Percentiles rank a stretch among this genome's conserved stretches.
phyloP scores from a whole-genome alignment of 2,888 invertebrate species.

The Dynastes tityus region DNA sequence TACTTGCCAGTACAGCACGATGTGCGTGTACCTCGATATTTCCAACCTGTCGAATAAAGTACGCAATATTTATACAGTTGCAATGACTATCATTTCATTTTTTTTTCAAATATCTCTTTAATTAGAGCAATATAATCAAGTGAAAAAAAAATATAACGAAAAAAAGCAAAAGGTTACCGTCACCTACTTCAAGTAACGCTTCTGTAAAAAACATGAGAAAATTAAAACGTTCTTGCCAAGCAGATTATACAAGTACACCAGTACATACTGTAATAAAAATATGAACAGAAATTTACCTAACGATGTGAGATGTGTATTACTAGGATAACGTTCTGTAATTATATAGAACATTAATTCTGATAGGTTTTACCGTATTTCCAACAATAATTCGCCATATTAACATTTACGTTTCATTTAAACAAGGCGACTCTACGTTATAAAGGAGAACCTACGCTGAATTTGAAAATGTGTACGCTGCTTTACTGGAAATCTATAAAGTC shows the following conservation, averaged over 20 bases:
- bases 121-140: neutral
- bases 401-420: constrained; percentile 27
- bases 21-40: constrained; percentile 84
- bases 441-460: neutral
- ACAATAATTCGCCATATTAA: constrained; percentile 24
- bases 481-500: neutral
- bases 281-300: constrained; percentile 56
- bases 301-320: constrained; percentile 51
- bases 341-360: constrained; percentile 57
- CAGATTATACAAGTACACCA: constrained; percentile 47
- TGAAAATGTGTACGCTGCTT: neutral
- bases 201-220: constrained; percentile 69
- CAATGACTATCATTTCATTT: neutral
- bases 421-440: constrained; percentile 28
- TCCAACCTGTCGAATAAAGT: constrained; percentile 73
- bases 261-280: constrained; percentile 29
- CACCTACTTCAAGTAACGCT: constrained; percentile 64
- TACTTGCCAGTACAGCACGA: constrained; percentile 85
- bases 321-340: constrained; percentile 56
- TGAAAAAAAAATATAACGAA: constrained; percentile 43
- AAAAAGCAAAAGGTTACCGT: constrained; percentile 65
- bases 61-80: constrained; percentile 52
- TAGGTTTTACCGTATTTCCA: constrained; percentile 54
- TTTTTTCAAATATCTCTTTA: neutral
- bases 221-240: constrained; percentile 66